Conservation (phyloP, 2,113 vertebrate species). For the Nestor notabilis region DNA sequence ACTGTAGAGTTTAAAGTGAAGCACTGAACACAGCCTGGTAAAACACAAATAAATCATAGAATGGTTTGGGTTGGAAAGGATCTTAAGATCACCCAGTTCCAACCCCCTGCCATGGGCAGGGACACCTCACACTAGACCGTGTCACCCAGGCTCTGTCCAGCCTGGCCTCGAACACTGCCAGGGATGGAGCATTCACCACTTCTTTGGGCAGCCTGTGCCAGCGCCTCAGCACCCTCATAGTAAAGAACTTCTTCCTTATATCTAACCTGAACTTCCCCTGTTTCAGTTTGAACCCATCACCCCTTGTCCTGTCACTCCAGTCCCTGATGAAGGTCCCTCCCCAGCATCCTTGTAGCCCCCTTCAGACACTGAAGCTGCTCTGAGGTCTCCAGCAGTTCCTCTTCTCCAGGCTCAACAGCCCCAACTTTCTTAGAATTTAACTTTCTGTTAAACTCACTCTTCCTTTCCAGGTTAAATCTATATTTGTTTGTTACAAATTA, state of each 20-base stretch:
- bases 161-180: not conserved
- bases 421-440: not conserved
- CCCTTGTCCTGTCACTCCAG: not conserved
- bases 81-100: not conserved
- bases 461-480: not conserved
- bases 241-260: not conserved
- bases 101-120: not conserved
- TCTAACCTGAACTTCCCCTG: not conserved
- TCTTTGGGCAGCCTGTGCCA: too few relatives aligned
- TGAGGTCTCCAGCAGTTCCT: not conserved
- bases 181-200: too few relatives aligned
- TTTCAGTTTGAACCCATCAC: not conserved
- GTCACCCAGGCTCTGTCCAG: not conserved
- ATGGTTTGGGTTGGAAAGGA: not conserved
- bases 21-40: rapidly evolving
- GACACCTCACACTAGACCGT: not conserved
- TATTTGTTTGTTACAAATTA: not conserved
- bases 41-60: not conserved
- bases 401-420: not conserved
- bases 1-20: not conserved
- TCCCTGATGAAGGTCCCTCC: not conserved
- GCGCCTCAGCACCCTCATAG: not conserved
- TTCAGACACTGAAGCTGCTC: not conserved
- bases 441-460: not conserved
- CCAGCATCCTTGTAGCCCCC: not conserved